Base-by-base conservation (phyloP, 23 tunicate species). In the Corella eumyota region DNA sequence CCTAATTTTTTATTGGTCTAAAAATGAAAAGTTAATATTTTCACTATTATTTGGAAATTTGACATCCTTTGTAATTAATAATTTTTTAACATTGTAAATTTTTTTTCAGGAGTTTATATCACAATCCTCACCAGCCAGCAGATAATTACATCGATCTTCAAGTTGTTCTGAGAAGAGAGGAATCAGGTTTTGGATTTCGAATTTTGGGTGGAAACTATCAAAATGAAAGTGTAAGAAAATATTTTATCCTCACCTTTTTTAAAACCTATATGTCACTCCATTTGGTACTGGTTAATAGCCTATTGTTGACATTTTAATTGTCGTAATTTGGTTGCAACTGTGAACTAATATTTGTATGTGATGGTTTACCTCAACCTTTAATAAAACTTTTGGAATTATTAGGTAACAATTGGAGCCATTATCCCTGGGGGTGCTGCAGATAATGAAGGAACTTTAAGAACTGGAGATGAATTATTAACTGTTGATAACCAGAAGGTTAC, bases 381-480 rank as follows among this genome's bases (percentile, higher is more conserved):
- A n/a, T n/a, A n/a, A n/a, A n/a, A n/a, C n/a, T n/a, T n/a, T n/a
- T n/a, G n/a, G n/a, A n/a, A 46, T 35, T 50, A 60, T 59, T 40
- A 90, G 98, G 98, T 90, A 2, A 82, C 92, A 48, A 81, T 92
- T 36, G 90, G 96, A 25, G 79, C 84, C 4, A 76, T 92, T n/a
- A 85, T 92, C 32, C 48, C 79, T 1, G 76, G 77, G 22, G 98
- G 98, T 25, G 92, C 98, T 1, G 98, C 98, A 1, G 98, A 74
- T 22, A 84, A 60, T 5, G 91, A 81, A 33, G 87, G 93, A 26
- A 68, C 85, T 6, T 51, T 92, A 54, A 58, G 81, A 40, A 76
- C 60, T 6, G 98, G 98, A 6, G 98, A 92, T 47, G 77, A 74
- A 63, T 58, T 92, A 2, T 56, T 92, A 2, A 76, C 98, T 19